Conservation (phyloP, 1,140 invertebrate genomes). For the Panulirus ornatus region DNA sequence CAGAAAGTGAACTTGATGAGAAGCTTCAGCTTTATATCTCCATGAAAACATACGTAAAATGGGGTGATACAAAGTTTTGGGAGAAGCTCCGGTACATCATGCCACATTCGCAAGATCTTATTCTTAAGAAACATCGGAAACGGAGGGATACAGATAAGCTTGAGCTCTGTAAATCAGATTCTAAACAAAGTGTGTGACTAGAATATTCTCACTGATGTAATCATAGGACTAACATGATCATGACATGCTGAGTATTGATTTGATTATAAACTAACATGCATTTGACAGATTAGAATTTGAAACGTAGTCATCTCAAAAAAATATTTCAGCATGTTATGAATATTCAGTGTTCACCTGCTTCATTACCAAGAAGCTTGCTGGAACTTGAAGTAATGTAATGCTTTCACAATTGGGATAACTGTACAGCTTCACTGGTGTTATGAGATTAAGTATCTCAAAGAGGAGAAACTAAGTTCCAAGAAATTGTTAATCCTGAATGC, state of each 20-base stretch:
- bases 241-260: not conserved
- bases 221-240: not conserved
- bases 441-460: no score
- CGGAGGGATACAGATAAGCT: constrained; percentile 36
- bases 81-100: constrained; percentile 63
- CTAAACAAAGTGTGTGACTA: constrained; percentile 19
- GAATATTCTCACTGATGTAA: not conserved
- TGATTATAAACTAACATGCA: not conserved
- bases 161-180: constrained; percentile 35
- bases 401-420: no score
- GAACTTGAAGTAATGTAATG: no score
- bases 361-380: not conserved
- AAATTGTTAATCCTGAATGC: no score
- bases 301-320: not conserved
- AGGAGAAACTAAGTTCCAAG: no score
- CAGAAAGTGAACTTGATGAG: constrained; percentile 59
- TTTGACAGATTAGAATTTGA: not conserved
- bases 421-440: no score
- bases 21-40: constrained; percentile 57
- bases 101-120: constrained; percentile 64
- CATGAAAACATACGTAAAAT: constrained; percentile 56
- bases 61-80: constrained; percentile 67
- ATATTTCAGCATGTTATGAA: not conserved
- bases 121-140: constrained; percentile 9
- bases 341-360: not conserved